Evolutionary conservation across 2,113 vertebrate genomes (phyloP), one percentile per base, ranked within the genome.

Genomic region (Salvelinus namaycush): DNA sequence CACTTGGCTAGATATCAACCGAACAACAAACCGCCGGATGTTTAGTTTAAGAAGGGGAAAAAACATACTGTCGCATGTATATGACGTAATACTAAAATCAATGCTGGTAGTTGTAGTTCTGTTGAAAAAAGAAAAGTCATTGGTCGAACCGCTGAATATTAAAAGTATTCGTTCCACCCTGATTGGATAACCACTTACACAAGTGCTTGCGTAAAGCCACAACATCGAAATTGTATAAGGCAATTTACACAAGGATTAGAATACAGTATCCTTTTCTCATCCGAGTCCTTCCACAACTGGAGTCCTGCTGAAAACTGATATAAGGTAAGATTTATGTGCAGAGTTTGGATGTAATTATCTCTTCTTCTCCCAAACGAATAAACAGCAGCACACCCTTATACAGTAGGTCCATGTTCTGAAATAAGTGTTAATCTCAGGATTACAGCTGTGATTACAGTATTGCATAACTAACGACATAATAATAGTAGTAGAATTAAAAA

Each of bases 141-240:
- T 91, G 86, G 89, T 77, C 26, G 54, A 78, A 3, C 16, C 3
- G 13, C 0, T n/a, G 0, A 39, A 70, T 31, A 39, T 65, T 75
- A 34, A 70, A 14, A 51, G 0, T 22, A n/a, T 0, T 34, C 34
- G 34, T 34, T 69, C 24, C 44, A 72, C 59, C 3, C 20, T 87
- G 86, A 92, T 93, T 92, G 91, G 91, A 3, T 49, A 31, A 18
- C 39, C 1, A 3, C 18, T 70, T 14, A 87, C 78, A 90, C 88
- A 92, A 92, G 86, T 60, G 34, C 80, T 90, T 92, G 91, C 71
- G 22, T 92, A 91, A 86, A 4, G 4, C 1, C 26, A 18, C 51
- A 68, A 72, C 1, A 1, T 16, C 34, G 1, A 39, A 71, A 27
- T 89, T 89, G 79, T 89, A 81, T 88, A 90, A 92, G 72, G 73